Percentiles rank a stretch among this genome's conserved stretches.
These are phyloP conservation scores for Drosophila melanica DNA, from an alignment of 1,140 invertebrate genomes.

Conservation along the genomic window DNA sequence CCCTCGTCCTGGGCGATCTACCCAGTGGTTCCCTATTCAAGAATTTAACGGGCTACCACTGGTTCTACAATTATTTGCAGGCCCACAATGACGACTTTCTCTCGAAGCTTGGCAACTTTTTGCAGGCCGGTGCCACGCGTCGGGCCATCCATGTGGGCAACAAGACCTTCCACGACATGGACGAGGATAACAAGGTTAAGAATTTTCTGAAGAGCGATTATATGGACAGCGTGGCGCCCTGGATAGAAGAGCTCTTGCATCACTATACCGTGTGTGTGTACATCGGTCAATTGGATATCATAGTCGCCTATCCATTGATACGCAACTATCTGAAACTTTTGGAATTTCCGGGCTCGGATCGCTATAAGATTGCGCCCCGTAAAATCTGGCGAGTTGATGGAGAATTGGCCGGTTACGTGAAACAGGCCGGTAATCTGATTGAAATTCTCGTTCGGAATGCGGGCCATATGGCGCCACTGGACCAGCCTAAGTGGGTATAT, in stretches of 20 bases:
- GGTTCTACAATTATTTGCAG: slow-evolving; percentile 91
- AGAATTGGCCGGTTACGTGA: slow-evolving; percentile 91
- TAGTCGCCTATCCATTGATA: slow-evolving; percentile 91
- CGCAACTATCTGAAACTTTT: slow-evolving; percentile 88
- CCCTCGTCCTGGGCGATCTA: slow-evolving; percentile 89
- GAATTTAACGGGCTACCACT: slow-evolving; percentile 90
- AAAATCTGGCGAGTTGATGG: slow-evolving; percentile 88
- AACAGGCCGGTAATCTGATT: slow-evolving; percentile 88
- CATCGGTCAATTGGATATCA: slow-evolving; percentile 93
- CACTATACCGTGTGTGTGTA: slow-evolving; percentile 90
- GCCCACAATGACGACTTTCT: slow-evolving; percentile 83
- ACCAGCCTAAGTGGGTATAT: slow-evolving; percentile 90
- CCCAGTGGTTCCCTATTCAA: slow-evolving; percentile 87
- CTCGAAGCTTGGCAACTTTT: slow-evolving; percentile 84
- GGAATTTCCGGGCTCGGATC: slow-evolving; percentile 87
- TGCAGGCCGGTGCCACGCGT: slow-evolving; percentile 86
- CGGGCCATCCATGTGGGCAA: slow-evolving; percentile 92
- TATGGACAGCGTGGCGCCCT: slow-evolving; percentile 91
- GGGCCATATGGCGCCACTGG: slow-evolving; percentile 92
- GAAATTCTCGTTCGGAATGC: slow-evolving; percentile 91
- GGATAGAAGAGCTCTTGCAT: slow-evolving; percentile 88
- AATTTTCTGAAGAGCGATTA: slow-evolving; percentile 89
- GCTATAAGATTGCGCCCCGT: slow-evolving; percentile 87
- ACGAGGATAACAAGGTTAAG: slow-evolving; percentile 86
- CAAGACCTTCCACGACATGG: slow-evolving; percentile 86